Evolutionary conservation across 2,888 invertebrate species (phyloP), one percentile per base, ranked within the genome.

Genomic region (Adela reaumurella): DNA sequence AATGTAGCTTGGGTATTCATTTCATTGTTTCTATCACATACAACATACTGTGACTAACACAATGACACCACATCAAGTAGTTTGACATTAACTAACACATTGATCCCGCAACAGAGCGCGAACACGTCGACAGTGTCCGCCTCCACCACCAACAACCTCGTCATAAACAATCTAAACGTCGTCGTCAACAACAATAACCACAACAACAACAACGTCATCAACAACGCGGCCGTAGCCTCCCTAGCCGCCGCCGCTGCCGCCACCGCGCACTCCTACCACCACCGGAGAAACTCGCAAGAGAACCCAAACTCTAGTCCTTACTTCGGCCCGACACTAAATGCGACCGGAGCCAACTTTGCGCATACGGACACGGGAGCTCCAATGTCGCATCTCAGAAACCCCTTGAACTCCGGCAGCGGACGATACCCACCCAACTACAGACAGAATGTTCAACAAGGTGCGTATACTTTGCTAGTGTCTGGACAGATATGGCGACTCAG

Each of bases 101-200:
- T 10, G 10, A 24, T 24, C 24, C n/a, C 35, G 35, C 51, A 61
- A 67, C 78, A 80, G 71, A 76, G 67, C 52, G 68, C 79, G 55
- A 73, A 73, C 57, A 70, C 78, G 11, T 74, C 78, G 16, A n/a
- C n/a, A n/a, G 71, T 68, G 45, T 74, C 80, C 48, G 79, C 79
- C 53, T 79, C 80, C 51, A 74, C 80, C 47, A 80, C 80, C 51
- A 80, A 79, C 71, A 80, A 70, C 64, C 66, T 81, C 54, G 74
- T 77, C 57, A 78, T 76, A 70, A 79, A 76, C 70, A 79, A 73
- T 54, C 59, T 76, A 48, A 79, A 74, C 59, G 80, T 77, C 61
- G 79, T 78, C 54, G 82, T 74, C 47, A 80, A 77, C 62, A 79
- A 81, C 71, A 74, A 81, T 65, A 74, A 81, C 58, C 73, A 81